A percentile compares a stretch with the other conserved stretches of the same genome.
These are phyloP conservation scores for Thryonomys swinderianus DNA, from an alignment of 2,113 vertebrate species.

Conservation along the genomic window DNA sequence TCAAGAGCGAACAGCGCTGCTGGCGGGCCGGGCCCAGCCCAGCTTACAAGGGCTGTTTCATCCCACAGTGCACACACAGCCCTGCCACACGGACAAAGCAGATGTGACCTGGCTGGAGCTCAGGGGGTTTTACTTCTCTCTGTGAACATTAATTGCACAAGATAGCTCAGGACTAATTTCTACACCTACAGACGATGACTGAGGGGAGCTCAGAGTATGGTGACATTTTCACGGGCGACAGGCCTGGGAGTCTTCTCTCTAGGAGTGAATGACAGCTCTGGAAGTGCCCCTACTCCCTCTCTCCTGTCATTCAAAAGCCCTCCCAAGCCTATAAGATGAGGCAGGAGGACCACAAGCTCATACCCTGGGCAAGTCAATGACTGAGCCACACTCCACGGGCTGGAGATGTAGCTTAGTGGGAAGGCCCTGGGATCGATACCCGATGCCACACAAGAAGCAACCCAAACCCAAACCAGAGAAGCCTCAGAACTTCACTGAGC, in stretches of 20 bases:
- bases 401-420: background rate
- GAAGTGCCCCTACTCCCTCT: background rate
- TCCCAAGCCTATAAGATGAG: background rate
- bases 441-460: background rate
- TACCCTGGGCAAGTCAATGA: background rate
- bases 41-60: rapidly evolving
- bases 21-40: background rate
- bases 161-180: background rate
- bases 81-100: background rate
- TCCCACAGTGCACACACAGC: background rate
- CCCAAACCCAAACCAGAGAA: background rate
- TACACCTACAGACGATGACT: background rate
- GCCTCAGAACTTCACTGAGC: background rate
- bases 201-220: background rate
- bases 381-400: background rate
- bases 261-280: background rate
- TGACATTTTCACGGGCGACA: background rate
- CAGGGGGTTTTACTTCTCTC: too few relatives aligned
- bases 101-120: background rate
- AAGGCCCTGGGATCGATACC: background rate
- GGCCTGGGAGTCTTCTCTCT: background rate
- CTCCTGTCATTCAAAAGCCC: background rate
- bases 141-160: background rate
- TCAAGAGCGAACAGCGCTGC: background rate
- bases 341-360: background rate